Conservation (phyloP, 2,797 vertebrate species). For the Lagodon rhomboides region DNA sequence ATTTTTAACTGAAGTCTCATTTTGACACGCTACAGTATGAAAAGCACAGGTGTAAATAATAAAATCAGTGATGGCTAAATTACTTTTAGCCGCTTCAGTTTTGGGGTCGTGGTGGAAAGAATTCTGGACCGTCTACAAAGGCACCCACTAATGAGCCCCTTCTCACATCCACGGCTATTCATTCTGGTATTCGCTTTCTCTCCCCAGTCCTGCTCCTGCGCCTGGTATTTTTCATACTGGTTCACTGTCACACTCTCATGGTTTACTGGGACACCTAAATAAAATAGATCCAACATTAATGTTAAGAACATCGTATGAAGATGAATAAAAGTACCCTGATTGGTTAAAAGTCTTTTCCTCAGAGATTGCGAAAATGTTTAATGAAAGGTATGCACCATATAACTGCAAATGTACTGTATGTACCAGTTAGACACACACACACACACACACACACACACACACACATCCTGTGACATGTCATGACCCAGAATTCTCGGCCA, state of each 20-base stretch:
- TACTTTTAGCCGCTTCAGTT: background rate
- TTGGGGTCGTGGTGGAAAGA: background rate
- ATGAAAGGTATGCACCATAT: background rate
- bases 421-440: background rate
- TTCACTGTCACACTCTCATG: background rate
- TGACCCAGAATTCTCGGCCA: slow-evolving; percentile 38
- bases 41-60: background rate
- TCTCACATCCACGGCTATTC: no score
- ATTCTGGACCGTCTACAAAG: no score
- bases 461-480: slow-evolving; percentile 29
- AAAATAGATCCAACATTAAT: background rate
- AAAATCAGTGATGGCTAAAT: background rate
- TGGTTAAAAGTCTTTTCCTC: background rate
- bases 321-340: background rate
- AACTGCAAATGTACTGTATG: background rate
- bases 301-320: background rate
- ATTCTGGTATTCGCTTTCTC: no score
- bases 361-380: background rate
- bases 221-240: background rate
- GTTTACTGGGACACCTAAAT: no score
- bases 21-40: background rate
- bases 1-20: background rate
- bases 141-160: no score
- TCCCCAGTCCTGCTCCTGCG: no score
- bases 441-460: slow-evolving; percentile 12